Percentiles rank a stretch among this genome's conserved stretches.
These are phyloP conservation scores for Limnothrissa miodon DNA, from an alignment of 2,113 vertebrate genomes.

Conservation along the genomic window DNA sequence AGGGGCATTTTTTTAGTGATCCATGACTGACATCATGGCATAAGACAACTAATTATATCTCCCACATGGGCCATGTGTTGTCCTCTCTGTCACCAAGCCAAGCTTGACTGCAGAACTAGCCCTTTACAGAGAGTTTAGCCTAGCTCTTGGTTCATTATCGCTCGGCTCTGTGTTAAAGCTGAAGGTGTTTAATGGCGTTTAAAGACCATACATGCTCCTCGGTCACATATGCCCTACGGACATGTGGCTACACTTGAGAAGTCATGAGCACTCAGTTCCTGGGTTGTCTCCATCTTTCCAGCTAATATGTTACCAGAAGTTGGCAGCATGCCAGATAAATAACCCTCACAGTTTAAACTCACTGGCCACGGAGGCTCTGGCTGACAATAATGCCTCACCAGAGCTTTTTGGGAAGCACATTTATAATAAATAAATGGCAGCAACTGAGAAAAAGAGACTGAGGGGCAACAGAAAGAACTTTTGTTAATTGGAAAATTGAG, in stretches of 20 bases:
- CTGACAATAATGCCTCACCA: background rate
- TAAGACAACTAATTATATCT: background rate
- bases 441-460: background rate
- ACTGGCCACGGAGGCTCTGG: too few species aligned
- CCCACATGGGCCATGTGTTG: background rate
- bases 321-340: background rate
- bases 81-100: background rate
- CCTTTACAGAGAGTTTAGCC: background rate
- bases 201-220: background rate
- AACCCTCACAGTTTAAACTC: background rate
- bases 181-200: slow-evolving; percentile 6
- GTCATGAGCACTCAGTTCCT: background rate
- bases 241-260: background rate
- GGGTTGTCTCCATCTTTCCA: background rate
- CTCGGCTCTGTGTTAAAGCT: background rate
- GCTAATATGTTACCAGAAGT: slow-evolving; percentile 9
- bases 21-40: background rate
- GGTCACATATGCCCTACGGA: background rate
- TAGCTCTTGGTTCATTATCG: background rate
- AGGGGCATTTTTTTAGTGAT: background rate
- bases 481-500: background rate
- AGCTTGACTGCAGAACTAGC: background rate
- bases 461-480: background rate
- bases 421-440: background rate
- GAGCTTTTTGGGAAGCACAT: background rate